These are phyloP conservation scores for Valencia hispanica DNA, from an alignment of 2,797 vertebrate species.

Conservation along the genomic window DNA sequence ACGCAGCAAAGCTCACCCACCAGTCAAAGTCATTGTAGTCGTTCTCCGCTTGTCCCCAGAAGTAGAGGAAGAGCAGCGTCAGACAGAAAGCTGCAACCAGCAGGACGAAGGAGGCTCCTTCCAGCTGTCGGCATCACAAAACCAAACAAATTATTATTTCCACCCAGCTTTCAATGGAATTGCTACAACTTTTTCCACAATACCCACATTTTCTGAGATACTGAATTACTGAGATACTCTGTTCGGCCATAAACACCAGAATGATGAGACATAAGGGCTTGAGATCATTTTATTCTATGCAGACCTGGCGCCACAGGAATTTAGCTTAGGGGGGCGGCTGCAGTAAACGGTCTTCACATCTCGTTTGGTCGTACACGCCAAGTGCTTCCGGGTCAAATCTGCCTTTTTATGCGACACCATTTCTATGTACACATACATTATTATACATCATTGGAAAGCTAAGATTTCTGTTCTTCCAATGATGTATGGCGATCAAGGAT, in stretches of 20 bases:
- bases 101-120: constrained; percentile 80
- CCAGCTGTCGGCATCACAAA: constrained; percentile 75
- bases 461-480: no score
- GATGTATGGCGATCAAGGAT: no score
- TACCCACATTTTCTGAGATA: neutral
- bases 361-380: no score
- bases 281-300: no score
- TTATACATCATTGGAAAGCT: no score
- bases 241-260: neutral
- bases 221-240: neutral
- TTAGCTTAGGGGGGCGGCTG: no score
- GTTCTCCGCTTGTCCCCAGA: constrained; percentile 90
- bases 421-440: no score
- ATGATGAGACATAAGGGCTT: neutral
- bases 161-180: neutral
- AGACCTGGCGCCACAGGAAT: no score
- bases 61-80: constrained; percentile 86
- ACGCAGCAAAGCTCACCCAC: constrained; percentile 75
- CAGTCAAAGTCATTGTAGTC: constrained; percentile 94
- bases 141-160: neutral
- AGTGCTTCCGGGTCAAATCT: no score
- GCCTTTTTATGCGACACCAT: no score
- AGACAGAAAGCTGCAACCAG: constrained; percentile 82
- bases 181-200: no score
- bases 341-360: neutral